Evolutionary conservation across 2,888 invertebrate species (phyloP), one percentile per base, ranked within the genome.

Genomic region (Cheilosia pagana): DNA sequence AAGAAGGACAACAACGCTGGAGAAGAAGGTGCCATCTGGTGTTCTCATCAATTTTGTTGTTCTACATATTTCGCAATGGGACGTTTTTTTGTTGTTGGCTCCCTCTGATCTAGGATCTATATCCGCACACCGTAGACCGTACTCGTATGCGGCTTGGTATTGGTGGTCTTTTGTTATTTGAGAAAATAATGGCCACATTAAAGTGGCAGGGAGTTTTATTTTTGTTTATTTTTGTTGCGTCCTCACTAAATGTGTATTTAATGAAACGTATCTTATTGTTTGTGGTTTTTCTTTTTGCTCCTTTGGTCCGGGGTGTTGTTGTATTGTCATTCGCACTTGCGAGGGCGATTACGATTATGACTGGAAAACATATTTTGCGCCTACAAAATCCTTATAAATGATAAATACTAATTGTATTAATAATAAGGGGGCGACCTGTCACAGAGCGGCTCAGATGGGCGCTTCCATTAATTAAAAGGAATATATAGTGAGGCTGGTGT

Each of bases 11-110:
- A 68, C 50, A 39, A 68, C 55, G 45, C 52, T n/a, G 63, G 41
- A 25, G 62, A 57, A 74, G 52, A 45, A 57, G 62, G 63, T 57
- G 82, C 72, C 82, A 83, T 83, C 82, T 83, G 82, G 67, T 57
- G 45, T 72, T 63, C 63, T 72, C 78, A 82, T 77, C 78, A 78
- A 74, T 83, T 83, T 53, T 57, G 55, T 71, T 71, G 81, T 81
- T 77, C 70, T 67, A 68, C 65, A 82, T 82, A 82, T 50, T 50
- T 23, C 23, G 10, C 12, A 10, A 60, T 60, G 67, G n/a, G 8
- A 8, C n/a, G 35, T 48, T 8, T 35, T 62, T 62, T 57, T 25
- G 52, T 41, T 59, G 10, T 10, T n/a, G n/a, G n/a, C n/a, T n/a
- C n/a, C 6, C n/a, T 12, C 7, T 39, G 43, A 68, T 57, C 43